Evolutionary conservation across 1,140 invertebrate species (phyloP).

Genomic region (Cyclargus thomasi): DNA sequence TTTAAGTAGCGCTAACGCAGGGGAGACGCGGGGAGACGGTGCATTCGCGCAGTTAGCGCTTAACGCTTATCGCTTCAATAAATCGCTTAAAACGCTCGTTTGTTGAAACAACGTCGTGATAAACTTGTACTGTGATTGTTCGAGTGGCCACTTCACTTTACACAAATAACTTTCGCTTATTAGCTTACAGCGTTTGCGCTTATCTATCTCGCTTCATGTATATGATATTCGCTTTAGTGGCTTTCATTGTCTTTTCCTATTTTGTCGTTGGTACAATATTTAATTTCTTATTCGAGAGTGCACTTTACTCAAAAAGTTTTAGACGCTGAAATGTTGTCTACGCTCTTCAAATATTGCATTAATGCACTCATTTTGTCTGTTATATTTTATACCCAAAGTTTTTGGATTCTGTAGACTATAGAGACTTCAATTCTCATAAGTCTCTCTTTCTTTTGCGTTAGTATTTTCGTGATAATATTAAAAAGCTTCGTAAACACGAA

Average conservation of each 20-base stretch:
- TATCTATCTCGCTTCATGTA: neutral
- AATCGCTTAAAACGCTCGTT: conserved; percentile 54
- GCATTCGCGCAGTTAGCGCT: conserved; percentile 54
- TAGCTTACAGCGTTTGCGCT: neutral
- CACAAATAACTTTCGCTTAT: conserved; percentile 1
- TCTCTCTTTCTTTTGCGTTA: too few relatives aligned
- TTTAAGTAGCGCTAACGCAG: conserved; percentile 49
- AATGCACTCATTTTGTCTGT: too few relatives aligned
- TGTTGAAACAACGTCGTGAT: conserved; percentile 38
- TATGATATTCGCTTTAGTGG: neutral
- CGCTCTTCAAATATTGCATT: too few relatives aligned
- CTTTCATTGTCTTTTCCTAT: neutral
- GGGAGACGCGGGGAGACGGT: conserved; percentile 43
- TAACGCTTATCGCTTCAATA: conserved; percentile 54
- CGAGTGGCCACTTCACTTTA: conserved; percentile 10
- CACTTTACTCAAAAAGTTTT: too few relatives aligned
- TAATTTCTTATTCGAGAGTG: neutral
- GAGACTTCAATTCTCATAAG: too few relatives aligned
- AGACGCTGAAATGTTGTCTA: too few relatives aligned
- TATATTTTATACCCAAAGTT: too few relatives aligned
- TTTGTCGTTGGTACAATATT: neutral
- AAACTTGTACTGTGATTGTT: conserved; percentile 35
- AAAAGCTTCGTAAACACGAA: neutral
- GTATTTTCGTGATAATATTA: too few relatives aligned
- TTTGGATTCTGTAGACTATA: too few relatives aligned